Evolutionary conservation across 2,797 vertebrate species (phyloP).

Genomic region (Potorous gilbertii): DNA sequence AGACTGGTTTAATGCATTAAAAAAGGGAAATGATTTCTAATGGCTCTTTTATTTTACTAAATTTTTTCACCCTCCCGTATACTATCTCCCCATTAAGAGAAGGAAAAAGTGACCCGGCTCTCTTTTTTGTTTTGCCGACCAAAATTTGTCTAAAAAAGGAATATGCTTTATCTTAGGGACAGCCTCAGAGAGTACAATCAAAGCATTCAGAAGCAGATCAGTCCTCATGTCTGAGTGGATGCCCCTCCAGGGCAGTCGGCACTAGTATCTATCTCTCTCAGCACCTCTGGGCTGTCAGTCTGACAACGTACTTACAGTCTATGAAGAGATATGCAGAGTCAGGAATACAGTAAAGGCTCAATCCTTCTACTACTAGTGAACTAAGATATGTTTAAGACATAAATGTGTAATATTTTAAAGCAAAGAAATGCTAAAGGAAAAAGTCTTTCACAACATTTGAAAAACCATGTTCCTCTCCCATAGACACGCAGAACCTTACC

Average conservation of each 20-base stretch:
- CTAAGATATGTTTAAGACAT: background rate
- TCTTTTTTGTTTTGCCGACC: background rate
- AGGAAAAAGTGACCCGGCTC: background rate
- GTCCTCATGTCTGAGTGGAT: background rate
- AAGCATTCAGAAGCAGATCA: background rate
- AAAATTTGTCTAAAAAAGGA: background rate
- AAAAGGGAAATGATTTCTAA: background rate
- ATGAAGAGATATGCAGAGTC: background rate
- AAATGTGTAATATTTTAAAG: background rate
- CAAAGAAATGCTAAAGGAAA: conserved; percentile 2
- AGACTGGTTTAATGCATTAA: background rate
- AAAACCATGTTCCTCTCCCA: background rate
- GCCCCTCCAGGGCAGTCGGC: background rate
- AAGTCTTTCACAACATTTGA: background rate
- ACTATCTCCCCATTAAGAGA: background rate
- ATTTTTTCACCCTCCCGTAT: background rate
- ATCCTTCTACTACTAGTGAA: background rate
- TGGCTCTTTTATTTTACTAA: background rate
- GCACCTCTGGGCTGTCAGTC: background rate
- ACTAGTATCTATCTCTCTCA: background rate
- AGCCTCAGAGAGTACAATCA: background rate
- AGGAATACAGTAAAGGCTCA: background rate
- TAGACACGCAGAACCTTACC: conserved; percentile 2
- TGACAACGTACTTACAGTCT: background rate
- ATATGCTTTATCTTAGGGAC: background rate